Percentiles rank a stretch among this genome's conserved stretches.
Evolutionary conservation across 2,113 vertebrate genomes (phyloP).

Genomic region (Alces alces): DNA sequence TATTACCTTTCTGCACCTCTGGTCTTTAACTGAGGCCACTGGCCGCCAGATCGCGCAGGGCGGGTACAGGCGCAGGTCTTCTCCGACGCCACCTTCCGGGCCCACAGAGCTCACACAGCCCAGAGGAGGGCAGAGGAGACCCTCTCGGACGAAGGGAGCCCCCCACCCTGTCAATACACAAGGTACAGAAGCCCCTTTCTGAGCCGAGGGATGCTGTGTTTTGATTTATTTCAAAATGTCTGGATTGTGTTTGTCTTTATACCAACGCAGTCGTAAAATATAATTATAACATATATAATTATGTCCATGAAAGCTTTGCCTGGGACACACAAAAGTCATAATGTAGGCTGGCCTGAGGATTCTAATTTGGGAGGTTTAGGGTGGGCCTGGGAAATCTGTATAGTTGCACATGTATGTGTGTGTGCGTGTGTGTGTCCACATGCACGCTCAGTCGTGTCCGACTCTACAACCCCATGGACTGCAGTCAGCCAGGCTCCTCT

Average conservation of each 20-base stretch:
- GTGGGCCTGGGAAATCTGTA: not conserved
- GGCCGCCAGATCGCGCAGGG: not conserved
- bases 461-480: not conserved
- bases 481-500: not conserved
- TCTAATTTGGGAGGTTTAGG: not conserved
- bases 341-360: not conserved
- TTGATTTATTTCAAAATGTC: not conserved
- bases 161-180: not conserved
- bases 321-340: not conserved
- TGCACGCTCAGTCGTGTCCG: not conserved
- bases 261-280: not conserved
- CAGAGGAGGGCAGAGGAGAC: not conserved
- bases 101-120: constrained; percentile 55
- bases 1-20: not conserved
- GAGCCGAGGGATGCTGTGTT: not conserved
- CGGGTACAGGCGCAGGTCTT: not conserved
- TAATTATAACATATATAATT: not conserved
- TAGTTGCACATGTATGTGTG: not conserved
- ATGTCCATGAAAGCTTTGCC: not conserved
- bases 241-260: not conserved
- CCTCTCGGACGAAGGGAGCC: not conserved
- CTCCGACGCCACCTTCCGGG: not conserved
- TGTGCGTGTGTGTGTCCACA: not conserved
- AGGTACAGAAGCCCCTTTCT: not conserved
- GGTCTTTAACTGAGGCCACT: constrained; percentile 46